phyloP scores from a whole-genome alignment of 2,797 vertebrate species.

The Cichlasoma orientale region DNA sequence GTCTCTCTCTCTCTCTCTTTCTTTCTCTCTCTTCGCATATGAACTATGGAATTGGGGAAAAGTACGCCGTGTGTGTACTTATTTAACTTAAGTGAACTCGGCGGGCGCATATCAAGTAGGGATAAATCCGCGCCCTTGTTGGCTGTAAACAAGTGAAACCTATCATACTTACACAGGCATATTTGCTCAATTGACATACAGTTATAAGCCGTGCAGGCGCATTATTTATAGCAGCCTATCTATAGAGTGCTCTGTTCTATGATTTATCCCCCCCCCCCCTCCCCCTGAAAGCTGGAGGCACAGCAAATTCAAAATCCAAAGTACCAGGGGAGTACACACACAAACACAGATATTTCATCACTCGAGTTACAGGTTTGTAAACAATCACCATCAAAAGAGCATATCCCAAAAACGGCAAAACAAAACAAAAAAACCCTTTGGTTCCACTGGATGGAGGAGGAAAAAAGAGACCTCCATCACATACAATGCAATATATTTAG shows the following conservation, averaged over 20 bases:
- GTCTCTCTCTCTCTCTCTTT: not conserved
- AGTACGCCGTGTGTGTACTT: conserved; percentile 56
- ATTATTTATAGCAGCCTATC: not conserved
- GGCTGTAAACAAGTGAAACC: conserved; percentile 33
- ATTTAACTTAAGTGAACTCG: conserved; percentile 60
- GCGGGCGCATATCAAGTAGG: conserved; percentile 39
- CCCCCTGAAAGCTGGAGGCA: not conserved
- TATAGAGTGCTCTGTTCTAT: not conserved
- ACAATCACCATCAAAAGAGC: not conserved
- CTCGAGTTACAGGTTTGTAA: not conserved
- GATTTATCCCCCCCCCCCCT: rapidly evolving
- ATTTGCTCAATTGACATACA: not conserved
- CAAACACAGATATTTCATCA: not conserved
- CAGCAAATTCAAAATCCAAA: not conserved
- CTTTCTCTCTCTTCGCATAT: conserved; percentile 24
- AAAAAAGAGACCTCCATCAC: no score
- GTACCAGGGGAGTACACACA: no score
- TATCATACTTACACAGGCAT: not conserved
- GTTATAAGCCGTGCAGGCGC: not conserved
- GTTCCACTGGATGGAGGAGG: no score
- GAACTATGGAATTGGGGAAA: conserved; percentile 39
- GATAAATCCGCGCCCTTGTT: conserved; percentile 38
- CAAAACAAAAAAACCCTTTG: not conserved
- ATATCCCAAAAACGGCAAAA: not conserved
- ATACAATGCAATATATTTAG: not conserved